Evolutionary conservation across 2,888 invertebrate genomes (phyloP).

Genomic region (Nasonia oneida): DNA sequence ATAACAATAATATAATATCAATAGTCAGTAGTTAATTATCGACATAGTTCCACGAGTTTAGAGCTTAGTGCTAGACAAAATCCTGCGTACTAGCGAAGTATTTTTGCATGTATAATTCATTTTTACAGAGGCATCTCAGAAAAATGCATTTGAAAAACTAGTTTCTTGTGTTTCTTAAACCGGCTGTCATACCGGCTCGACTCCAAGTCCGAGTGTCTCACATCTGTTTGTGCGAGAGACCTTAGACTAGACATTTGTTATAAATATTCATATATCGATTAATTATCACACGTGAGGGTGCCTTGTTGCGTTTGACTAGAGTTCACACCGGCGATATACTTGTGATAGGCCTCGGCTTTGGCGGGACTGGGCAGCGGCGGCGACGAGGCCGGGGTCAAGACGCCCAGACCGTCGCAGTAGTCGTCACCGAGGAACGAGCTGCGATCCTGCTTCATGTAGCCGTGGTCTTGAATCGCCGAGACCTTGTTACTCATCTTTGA

Average conservation of each 20-base stretch:
- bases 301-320: slow-evolving; percentile 56
- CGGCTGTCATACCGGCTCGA: slow-evolving; percentile 40
- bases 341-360: slow-evolving; percentile 23
- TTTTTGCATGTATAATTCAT: slow-evolving; percentile 14
- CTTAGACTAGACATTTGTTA: background rate
- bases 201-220: slow-evolving; percentile 37
- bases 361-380: slow-evolving; percentile 34
- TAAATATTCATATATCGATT: slow-evolving; percentile 17
- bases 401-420: slow-evolving; percentile 70
- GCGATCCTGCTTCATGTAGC: slow-evolving; percentile 72
- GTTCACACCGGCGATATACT: slow-evolving; percentile 39
- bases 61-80: slow-evolving; percentile 25
- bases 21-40: background rate
- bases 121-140: slow-evolving; percentile 40
- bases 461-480: slow-evolving; percentile 74
- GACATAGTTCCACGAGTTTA: slow-evolving; percentile 23
- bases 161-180: slow-evolving; percentile 4
- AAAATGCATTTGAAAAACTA: slow-evolving; percentile 52
- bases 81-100: slow-evolving; percentile 33
- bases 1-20: slow-evolving; percentile 12
- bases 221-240: background rate
- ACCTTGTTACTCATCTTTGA: slow-evolving; percentile 64
- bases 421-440: slow-evolving; percentile 63
- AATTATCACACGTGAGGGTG: slow-evolving; percentile 48
- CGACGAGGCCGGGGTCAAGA: slow-evolving; percentile 73